Evolutionary conservation across 2,888 invertebrate species (phyloP), one percentile per base, ranked within the genome.

Genomic region (Tetrapedia diversipes): DNA sequence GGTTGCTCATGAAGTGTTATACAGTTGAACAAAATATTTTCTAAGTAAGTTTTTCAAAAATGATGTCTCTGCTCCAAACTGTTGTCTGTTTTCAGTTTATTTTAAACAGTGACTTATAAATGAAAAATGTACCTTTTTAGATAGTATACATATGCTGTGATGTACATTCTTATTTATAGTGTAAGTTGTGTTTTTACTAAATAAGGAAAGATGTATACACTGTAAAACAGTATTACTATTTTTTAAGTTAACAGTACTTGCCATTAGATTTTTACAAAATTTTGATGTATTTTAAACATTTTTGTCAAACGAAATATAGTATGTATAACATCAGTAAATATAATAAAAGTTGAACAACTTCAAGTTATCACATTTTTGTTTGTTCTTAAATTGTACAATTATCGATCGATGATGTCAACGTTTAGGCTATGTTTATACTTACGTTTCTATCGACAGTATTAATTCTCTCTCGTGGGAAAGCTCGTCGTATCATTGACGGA

Each of bases 391-490:
- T 73, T 49, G 43, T 39, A 56, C 39, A 19, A 37, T 41, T 47
- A 65, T 39, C 34, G n/a, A 57, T 66, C 70, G 70, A 86, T 78
- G 73, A 88, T 86, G 86, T 69, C 77, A 81, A 85, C 45, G 29
- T 70, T 53, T 72, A 80, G 84, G 86, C 86, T 86, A 89, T 89
- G 89, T 84, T 87, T 81, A 79, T 82, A 81, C 73, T 83, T 70
- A 78, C 71, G 66, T 69, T 85, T 68, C 76, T 88, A 51, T 73
- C 60, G 34, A 81, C 77, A 63, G 74, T 86, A 70, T 61, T 86
- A 59, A 75, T 81, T 63, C n/a, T 86, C 39, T 78, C 81, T 32
- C 69, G 67, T 64, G 77, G 72, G 51, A 81, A 72, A 70, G 79
- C 59, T 70, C 63, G 60, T 59, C 66, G 56, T 56, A 53, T 22